Evolutionary conservation across 2,797 vertebrate species (phyloP).

Genomic region (Sebastes taczanowskii): DNA sequence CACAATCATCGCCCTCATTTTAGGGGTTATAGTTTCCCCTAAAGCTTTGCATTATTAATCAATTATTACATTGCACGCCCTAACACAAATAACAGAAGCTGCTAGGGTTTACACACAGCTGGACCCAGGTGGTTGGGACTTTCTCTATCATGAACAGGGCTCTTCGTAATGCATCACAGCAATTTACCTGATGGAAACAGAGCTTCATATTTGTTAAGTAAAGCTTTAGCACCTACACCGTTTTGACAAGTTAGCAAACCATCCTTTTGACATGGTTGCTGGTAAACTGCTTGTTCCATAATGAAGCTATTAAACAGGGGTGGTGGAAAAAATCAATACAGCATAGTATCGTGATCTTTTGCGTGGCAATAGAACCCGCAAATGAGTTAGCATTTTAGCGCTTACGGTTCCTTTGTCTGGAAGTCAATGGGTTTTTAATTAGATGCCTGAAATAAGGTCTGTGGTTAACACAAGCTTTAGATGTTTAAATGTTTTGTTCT

Average conservation of each 20-base stretch:
- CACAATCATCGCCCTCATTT: constrained; percentile 76
- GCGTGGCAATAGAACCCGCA: too few relatives aligned
- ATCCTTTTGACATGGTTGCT: constrained; percentile 15
- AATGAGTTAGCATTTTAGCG: too few relatives aligned
- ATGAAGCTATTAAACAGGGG: neutral
- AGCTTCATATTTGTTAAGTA: constrained; percentile 23
- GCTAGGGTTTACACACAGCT: constrained; percentile 43
- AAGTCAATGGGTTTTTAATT: too few relatives aligned
- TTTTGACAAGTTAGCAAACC: constrained; percentile 31
- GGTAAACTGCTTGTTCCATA: constrained; percentile 14
- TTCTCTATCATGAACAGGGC: constrained; percentile 13
- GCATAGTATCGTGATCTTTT: fast-evolving
- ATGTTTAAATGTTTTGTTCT: too few relatives aligned
- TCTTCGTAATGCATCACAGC: constrained; percentile 22
- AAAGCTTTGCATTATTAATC: constrained; percentile 83
- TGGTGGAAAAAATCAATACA: too few relatives aligned
- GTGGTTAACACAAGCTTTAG: too few relatives aligned
- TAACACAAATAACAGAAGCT: constrained; percentile 60
- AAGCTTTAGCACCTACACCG: constrained; percentile 22
- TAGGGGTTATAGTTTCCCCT: constrained; percentile 78
- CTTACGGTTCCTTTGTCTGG: too few relatives aligned
- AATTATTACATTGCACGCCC: constrained; percentile 73
- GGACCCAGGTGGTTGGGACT: constrained; percentile 58
- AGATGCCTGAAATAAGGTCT: too few relatives aligned
- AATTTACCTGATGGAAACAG: constrained; percentile 30